Evolutionary conservation across 2,113 vertebrate species (phyloP).

Genomic region (Eudyptes chrysolophus): DNA sequence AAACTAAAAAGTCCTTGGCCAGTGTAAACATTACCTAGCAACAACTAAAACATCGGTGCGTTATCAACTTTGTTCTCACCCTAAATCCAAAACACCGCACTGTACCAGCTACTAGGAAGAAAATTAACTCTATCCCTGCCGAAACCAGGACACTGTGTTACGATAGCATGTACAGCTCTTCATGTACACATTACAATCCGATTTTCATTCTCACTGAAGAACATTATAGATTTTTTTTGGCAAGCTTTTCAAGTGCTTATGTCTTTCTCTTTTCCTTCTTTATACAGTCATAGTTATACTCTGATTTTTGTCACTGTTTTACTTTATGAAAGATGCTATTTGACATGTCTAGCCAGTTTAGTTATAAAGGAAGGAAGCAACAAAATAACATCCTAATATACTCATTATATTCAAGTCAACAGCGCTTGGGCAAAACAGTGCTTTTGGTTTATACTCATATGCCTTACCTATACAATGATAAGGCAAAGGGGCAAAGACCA

Average conservation of each 20-base stretch:
- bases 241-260: background rate
- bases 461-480: background rate
- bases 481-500: background rate
- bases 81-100: too few relatives aligned
- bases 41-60: too few relatives aligned
- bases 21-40: too few relatives aligned
- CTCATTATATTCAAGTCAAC: background rate
- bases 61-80: too few relatives aligned
- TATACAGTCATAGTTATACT: background rate
- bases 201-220: background rate
- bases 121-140: too few relatives aligned
- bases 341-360: background rate
- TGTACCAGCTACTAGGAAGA: too few relatives aligned
- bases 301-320: background rate
- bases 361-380: background rate
- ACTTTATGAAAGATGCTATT: constrained; percentile 2
- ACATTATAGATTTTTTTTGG: background rate
- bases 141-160: background rate
- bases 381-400: background rate
- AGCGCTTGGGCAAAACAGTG: background rate
- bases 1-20: too few relatives aligned
- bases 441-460: background rate
- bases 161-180: background rate
- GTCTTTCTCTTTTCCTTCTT: background rate
- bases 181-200: background rate